Base-by-base conservation (phyloP, 2,113 vertebrate species). In the Ptilorrhoa leucosticta region DNA sequence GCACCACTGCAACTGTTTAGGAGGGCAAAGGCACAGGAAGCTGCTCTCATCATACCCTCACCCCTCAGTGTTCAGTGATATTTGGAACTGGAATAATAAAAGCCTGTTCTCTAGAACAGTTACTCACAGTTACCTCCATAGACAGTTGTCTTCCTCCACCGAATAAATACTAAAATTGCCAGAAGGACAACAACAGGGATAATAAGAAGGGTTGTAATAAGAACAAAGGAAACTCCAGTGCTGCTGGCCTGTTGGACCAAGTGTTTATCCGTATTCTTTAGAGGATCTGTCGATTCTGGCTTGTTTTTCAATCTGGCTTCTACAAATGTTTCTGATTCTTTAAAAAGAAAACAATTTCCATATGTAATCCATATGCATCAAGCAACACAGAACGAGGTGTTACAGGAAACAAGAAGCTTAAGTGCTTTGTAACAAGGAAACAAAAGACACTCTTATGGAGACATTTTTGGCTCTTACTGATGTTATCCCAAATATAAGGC, bases 141-240 rank as follows among this genome's bases (percentile, higher is more conserved):
- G 96, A 92, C 97, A 97, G 98, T 97, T 96, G 98, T 98, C 94
- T 99, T 99, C 93, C 97, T 99, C 99, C 99, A 99, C 91, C 98
- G 98, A 97, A 99, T 98, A 95, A 99, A 99, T 71, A 98, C 78
- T 42, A 98, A 98, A 81, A 99, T 97, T 90, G 98, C 97, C 88
- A 99, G 91, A 94, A 99, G 98, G 70, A 98, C 88, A 97, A 98
- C 94, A 94, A 99, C 89, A 42, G 99, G 99, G 77, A 99, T 96
- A 77, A 99, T 97, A 89, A 99, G 98, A 87, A 99, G 98, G 60
- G 98, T 98, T 91, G 98, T 99, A 97, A 99, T 98, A 92, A 99
- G 95, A 80, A 98, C 97, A 39, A 99, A 97, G 11, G 99, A 98
- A 89, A 98, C 96, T 31, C 98, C 98, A 71, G 95, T 95, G 93